Conservation (phyloP, 2,797 vertebrate species). For the Labroides dimidiatus region DNA sequence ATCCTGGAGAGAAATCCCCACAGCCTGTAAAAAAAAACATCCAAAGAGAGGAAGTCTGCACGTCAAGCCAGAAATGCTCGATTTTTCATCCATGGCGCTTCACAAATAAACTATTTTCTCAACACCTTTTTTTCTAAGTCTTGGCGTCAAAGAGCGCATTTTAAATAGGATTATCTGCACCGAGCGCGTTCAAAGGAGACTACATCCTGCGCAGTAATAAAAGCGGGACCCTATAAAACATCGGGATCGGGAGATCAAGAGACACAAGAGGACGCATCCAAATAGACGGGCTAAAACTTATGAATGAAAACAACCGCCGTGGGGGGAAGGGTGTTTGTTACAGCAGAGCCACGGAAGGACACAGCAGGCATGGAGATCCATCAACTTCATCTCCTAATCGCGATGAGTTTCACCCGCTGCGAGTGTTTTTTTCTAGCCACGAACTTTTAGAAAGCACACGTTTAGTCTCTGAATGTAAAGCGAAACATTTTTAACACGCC, state of each 20-base stretch:
- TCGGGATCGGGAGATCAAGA: slow-evolving; percentile 38
- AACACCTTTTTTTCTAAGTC: background rate
- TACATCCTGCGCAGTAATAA: slow-evolving; percentile 17
- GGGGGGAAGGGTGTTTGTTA: slow-evolving; percentile 82
- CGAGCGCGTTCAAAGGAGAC: background rate
- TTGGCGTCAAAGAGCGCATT: slow-evolving; percentile 16
- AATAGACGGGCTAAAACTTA: slow-evolving; percentile 84
- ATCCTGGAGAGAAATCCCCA: background rate
- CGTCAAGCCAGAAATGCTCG: accelerated
- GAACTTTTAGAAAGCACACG: slow-evolving; percentile 3
- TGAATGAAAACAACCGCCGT: slow-evolving; percentile 93
- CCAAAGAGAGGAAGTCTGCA: background rate
- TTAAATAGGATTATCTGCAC: background rate
- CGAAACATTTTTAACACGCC: background rate
- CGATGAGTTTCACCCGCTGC: slow-evolving; percentile 3
- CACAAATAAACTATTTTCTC: slow-evolving; percentile 19
- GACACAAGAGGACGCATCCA: slow-evolving; percentile 54
- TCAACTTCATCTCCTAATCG: slow-evolving; percentile 35
- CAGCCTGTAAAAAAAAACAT: background rate
- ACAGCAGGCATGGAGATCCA: slow-evolving; percentile 46
- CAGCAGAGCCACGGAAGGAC: slow-evolving; percentile 61
- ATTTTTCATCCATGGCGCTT: background rate
- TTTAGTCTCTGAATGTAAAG: background rate
- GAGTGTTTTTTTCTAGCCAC: background rate
- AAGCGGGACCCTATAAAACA: slow-evolving; percentile 28